phyloP scores from a whole-genome alignment of 1,140 invertebrate genomes.

The Coptotermes formosanus region DNA sequence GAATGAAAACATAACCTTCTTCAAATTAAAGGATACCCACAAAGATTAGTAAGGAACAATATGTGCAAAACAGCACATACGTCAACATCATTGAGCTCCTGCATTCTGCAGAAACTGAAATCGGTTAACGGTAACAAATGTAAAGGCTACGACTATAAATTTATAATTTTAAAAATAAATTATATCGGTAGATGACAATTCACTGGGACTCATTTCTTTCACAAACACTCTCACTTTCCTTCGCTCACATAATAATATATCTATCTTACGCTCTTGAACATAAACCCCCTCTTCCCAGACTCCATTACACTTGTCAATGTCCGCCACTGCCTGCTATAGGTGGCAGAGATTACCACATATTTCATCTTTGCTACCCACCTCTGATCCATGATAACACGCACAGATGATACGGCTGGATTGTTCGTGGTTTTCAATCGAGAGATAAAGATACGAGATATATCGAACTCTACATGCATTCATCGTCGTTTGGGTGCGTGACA shows the following conservation, averaged over 20 bases:
- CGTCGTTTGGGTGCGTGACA: too few relatives aligned
- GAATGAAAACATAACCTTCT: background rate
- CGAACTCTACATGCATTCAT: background rate
- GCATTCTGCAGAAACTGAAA: background rate
- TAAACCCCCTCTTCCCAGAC: background rate
- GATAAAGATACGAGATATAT: background rate
- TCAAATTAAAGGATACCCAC: background rate
- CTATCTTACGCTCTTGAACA: background rate
- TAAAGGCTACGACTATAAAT: background rate
- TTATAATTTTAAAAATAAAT: background rate
- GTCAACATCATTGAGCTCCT: background rate
- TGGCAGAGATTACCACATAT: background rate
- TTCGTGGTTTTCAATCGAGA: background rate
- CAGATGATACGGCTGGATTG: background rate
- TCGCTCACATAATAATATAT: background rate
- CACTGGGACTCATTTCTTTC: background rate
- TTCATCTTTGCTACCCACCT: background rate
- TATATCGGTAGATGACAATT: background rate
- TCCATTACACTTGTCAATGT: slow-evolving; percentile 4
- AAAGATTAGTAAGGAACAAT: background rate
- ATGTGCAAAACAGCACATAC: slow-evolving; percentile 19
- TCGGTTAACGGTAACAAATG: background rate
- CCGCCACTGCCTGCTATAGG: background rate
- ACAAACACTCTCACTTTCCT: background rate
- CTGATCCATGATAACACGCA: background rate